Percentiles rank a stretch among this genome's conserved stretches.
These are phyloP conservation scores for Hephaestus fuliginosus DNA, from an alignment of 2,797 vertebrate genomes.

Conservation along the genomic window DNA sequence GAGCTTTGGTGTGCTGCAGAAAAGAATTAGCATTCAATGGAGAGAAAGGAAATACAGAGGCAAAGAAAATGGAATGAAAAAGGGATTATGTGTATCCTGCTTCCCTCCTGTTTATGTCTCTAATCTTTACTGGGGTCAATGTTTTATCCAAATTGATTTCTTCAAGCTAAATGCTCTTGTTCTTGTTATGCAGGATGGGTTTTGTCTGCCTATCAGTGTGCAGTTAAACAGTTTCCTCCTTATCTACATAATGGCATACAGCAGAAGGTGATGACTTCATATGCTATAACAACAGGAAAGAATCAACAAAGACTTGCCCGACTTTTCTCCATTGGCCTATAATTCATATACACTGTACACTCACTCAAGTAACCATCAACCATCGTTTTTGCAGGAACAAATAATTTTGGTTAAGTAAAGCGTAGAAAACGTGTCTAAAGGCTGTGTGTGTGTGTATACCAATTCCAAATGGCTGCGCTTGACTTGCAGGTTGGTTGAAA, in stretches of 20 bases:
- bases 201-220: conserved; percentile 53
- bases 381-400: not conserved
- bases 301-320: conserved; percentile 22
- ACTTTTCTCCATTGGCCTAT: conserved; percentile 9
- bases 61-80: conserved; percentile 76
- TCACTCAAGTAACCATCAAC: not conserved
- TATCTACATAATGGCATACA: conserved; percentile 62
- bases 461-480: not conserved
- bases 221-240: conserved; percentile 53
- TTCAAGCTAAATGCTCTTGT: conserved; percentile 71
- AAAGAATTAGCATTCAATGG: conserved; percentile 80
- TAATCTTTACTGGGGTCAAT: conserved; percentile 83
- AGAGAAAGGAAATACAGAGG: conserved; percentile 67
- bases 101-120: conserved; percentile 76
- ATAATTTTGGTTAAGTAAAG: not conserved
- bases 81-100: conserved; percentile 80
- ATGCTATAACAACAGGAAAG: conserved; percentile 29
- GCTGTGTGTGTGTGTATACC: not conserved
- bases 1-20: conserved; percentile 72
- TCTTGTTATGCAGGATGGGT: conserved; percentile 37
- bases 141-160: conserved; percentile 85
- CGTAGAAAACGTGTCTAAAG: not conserved
- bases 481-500: not conserved
- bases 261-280: conserved; percentile 63
- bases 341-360: not conserved